phyloP scores from a whole-genome alignment of 2,797 vertebrate species.

The Ciconia nigra region DNA sequence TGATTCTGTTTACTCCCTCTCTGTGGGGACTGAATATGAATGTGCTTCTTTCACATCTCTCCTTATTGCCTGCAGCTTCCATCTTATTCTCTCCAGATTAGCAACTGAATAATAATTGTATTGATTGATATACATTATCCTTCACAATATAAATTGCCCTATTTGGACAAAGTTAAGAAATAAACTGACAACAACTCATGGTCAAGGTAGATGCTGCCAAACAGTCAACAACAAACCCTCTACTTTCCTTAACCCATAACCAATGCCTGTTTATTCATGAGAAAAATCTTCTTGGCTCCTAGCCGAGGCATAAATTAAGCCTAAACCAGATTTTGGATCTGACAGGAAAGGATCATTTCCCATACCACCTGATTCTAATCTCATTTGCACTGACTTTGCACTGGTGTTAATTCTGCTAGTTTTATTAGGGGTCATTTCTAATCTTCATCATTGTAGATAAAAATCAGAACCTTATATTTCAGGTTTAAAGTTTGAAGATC shows the following conservation, averaged over 20 bases:
- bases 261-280: background rate
- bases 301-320: background rate
- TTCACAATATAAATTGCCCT: background rate
- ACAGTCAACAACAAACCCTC: background rate
- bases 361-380: background rate
- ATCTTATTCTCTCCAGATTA: background rate
- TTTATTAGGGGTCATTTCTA: background rate
- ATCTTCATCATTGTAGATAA: background rate
- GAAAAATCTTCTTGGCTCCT: background rate
- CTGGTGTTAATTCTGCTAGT: background rate
- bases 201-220: background rate
- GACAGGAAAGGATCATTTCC: background rate
- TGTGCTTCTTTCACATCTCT: background rate
- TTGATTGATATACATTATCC: background rate
- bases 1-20: background rate
- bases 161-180: background rate
- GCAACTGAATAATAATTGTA: background rate
- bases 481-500: background rate
- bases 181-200: background rate
- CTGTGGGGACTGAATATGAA: background rate
- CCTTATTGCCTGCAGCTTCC: background rate
- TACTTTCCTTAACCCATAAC: background rate
- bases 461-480: background rate
- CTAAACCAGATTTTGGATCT: background rate
- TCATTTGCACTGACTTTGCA: background rate